These are phyloP conservation scores for Grallaria varia DNA, from an alignment of 2,113 vertebrate species.

Conservation along the genomic window DNA sequence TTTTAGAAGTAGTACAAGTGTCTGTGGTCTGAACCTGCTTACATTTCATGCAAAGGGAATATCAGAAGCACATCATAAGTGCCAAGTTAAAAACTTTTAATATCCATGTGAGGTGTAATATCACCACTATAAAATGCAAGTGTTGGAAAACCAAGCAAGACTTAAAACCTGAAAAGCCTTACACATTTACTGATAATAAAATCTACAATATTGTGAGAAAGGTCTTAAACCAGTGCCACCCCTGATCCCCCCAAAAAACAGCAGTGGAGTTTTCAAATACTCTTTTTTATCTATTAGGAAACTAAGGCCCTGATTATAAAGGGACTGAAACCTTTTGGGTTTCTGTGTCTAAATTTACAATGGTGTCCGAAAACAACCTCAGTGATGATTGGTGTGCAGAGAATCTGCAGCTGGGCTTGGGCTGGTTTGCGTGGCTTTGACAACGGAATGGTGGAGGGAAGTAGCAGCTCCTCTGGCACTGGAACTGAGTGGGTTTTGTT, in stretches of 20 bases:
- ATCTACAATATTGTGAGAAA: background rate
- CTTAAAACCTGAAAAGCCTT: background rate
- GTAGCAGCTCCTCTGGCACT: background rate
- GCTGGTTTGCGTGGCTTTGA: background rate
- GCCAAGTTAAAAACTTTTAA: background rate
- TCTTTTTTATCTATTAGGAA: background rate
- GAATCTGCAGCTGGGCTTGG: background rate
- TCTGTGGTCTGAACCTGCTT: background rate
- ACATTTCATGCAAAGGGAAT: background rate
- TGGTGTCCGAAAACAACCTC: background rate
- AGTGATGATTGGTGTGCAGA: background rate
- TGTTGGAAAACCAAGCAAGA: background rate
- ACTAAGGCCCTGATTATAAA: background rate
- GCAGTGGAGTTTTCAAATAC: background rate
- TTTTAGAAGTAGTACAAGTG: background rate
- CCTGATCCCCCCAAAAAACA: background rate
- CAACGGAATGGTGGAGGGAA: background rate
- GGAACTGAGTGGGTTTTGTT: background rate
- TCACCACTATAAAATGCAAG: background rate
- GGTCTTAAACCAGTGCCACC: background rate
- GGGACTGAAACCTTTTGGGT: background rate
- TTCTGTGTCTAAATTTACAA: background rate
- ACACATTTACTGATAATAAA: background rate
- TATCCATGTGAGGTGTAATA: background rate
- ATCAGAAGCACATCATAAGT: background rate